Base-by-base conservation (phyloP, 2,888 invertebrate species). In the Scrobipalpa costella region DNA sequence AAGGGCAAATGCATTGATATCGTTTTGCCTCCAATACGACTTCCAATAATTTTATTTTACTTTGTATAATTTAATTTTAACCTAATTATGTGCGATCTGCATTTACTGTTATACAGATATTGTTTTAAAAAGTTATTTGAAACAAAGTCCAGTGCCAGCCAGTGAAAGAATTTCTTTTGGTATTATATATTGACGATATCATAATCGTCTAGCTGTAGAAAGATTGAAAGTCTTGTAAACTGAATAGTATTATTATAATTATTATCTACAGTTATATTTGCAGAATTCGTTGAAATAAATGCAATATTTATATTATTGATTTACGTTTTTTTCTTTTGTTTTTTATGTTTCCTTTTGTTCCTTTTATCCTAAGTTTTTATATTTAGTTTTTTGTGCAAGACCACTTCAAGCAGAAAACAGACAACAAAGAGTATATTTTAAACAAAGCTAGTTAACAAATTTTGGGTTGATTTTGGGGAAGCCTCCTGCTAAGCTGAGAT, bases 281-380 rank as follows among this genome's bases (percentile, higher is more conserved):
- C 89, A 86, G 86, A 89, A 92, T 89, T 90, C 87, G 90, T 91
- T 92, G 88, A 92, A 91, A 92, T 92, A 92, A 92, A 92, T 89
- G 87, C 88, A 92, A 92, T 92, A 92, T 92, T 92, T 92, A 92
- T 91, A 92, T 92, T 92, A 90, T 88, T 90, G 86, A 88, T 81
- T 88, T 89, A 88, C 87, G 87, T 88, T 87, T 87, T 90, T 84
- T 86, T 75, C 78, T 81, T 79, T 79, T 75, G 79, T 76, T 61
- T 83, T 86, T 86, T 44, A 44, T 44, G 44, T 44, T 44, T 44
- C 44, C 83, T 85, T 85, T 83, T 63, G 64, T 66, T 67, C 61
- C 63, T 62, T 52, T 66, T 86, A 78, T 83, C 82, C 81, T 86
- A 61, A 79, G 78, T 86, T 86, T 77, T 73, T 82, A 75, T 78